Conservation (phyloP, 2,888 invertebrate genomes). For the Criorhina ranunculi region DNA sequence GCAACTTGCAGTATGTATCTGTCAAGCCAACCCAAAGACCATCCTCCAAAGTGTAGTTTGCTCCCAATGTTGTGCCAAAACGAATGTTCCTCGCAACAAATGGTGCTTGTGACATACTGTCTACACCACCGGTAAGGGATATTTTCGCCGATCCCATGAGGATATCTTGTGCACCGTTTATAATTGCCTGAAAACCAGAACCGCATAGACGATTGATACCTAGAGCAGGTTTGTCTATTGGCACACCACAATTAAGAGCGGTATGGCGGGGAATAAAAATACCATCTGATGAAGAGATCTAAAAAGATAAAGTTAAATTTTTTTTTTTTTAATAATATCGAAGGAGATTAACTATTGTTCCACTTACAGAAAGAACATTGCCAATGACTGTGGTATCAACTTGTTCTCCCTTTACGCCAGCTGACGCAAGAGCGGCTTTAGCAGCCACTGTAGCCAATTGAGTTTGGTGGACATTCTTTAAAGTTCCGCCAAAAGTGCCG, state of each 20-base stretch:
- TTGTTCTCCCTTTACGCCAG: constrained; percentile 92
- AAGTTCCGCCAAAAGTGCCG: constrained; percentile 96
- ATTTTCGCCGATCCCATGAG: constrained; percentile 92
- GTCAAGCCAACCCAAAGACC: constrained; percentile 94
- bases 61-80: constrained; percentile 94
- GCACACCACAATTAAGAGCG: constrained; percentile 93
- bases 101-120: constrained; percentile 98
- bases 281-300: constrained; percentile 93
- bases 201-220: constrained; percentile 98
- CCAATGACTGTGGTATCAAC: constrained; percentile 96
- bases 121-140: constrained; percentile 95
- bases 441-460: constrained; percentile 93
- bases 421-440: constrained; percentile 91
- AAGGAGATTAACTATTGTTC: too few species aligned
- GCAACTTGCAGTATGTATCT: constrained; percentile 94
- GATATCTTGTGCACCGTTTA: constrained; percentile 97
- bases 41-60: constrained; percentile 92
- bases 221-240: constrained; percentile 92
- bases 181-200: constrained; percentile 97
- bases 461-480: constrained; percentile 89
- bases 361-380: constrained; percentile 92
- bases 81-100: constrained; percentile 93
- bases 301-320: constrained; percentile 40
- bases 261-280: constrained; percentile 94
- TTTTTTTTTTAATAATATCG: constrained; percentile 5